Evolutionary conservation across 2,888 invertebrate species (phyloP), one percentile per base, ranked within the genome.

Genomic region (Copidosoma aretas): DNA sequence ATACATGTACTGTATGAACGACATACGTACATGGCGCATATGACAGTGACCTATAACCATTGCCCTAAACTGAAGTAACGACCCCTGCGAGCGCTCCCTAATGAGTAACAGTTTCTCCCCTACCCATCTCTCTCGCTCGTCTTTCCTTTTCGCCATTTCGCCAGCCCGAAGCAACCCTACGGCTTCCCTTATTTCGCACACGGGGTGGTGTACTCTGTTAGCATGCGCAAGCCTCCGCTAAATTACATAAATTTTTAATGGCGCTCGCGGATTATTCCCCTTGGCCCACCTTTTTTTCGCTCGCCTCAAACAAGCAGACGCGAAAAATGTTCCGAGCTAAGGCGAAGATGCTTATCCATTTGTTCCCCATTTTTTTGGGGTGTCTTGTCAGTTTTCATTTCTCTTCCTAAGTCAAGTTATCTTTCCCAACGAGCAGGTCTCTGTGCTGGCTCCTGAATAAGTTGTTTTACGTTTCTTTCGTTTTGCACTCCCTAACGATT

Each of bases 181-280:
- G 32, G 32, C 32, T 32, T 32, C 8, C 8, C 32, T 32, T 8
- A 8, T 32, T 32, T 32, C 32, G 32, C 32, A 32, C 32, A 2
- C 5, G n/a, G 22, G 22, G n/a, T 14, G 49, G 39, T 19, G n/a
- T 17, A 41, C 22, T 17, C 22, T 22, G 17, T 22, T n/a, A 17
- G 25, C 19, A 8, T 32, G 51, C 56, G 39, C 25, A 70, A 67
- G 66, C 73, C 60, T 70, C 69, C 73, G 73, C 73, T 74, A 75
- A 76, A 76, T 76, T 75, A 74, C 75, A 76, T 77, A 75, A 75
- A 77, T 77, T 76, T 77, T 77, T 77, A 77, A 77, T 75, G 73
- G 72, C 68, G 19, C 72, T 74, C 72, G 73, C 74, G 32, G 32
- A 32, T 32, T 32, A 32, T 32, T 32, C 4, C 4, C 32, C 32